These are phyloP conservation scores for Rallus limicola DNA, from an alignment of 2,113 vertebrate species.

Conservation along the genomic window DNA sequence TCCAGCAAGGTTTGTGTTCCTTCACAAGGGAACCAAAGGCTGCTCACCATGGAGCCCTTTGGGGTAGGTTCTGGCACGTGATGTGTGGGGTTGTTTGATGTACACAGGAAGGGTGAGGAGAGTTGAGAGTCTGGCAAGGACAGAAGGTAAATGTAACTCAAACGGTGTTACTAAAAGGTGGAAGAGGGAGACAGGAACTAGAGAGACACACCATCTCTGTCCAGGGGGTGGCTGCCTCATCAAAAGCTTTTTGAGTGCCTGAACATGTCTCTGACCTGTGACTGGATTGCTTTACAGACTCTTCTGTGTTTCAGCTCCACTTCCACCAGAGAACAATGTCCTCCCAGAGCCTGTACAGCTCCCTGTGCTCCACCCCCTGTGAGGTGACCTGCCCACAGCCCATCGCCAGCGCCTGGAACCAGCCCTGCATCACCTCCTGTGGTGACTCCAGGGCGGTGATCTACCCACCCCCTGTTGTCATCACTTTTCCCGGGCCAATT, in stretches of 20 bases:
- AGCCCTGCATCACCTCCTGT: neutral
- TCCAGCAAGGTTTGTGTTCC: neutral
- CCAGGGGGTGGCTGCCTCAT: neutral
- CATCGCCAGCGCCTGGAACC: neutral
- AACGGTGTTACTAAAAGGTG: neutral
- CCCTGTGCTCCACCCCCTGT: neutral
- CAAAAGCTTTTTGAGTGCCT: neutral
- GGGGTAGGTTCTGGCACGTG: neutral
- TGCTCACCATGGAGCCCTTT: neutral
- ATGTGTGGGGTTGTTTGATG: neutral
- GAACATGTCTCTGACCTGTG: neutral
- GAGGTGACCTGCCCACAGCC: neutral
- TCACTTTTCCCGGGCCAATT: constrained; percentile 45
- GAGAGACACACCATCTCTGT: neutral
- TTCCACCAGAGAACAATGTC: neutral
- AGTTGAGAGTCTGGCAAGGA: neutral
- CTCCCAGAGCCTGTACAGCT: constrained; percentile 5
- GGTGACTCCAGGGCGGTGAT: constrained; percentile 23
- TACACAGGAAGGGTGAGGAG: neutral
- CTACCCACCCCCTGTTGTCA: constrained; percentile 31
- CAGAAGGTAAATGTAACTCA: neutral
- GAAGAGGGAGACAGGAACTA: neutral
- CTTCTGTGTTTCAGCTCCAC: neutral
- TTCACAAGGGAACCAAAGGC: neutral
- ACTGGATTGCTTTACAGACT: neutral